These are phyloP conservation scores for Anastrepha obliqua DNA, from an alignment of 1,140 invertebrate species.

Conservation along the genomic window DNA sequence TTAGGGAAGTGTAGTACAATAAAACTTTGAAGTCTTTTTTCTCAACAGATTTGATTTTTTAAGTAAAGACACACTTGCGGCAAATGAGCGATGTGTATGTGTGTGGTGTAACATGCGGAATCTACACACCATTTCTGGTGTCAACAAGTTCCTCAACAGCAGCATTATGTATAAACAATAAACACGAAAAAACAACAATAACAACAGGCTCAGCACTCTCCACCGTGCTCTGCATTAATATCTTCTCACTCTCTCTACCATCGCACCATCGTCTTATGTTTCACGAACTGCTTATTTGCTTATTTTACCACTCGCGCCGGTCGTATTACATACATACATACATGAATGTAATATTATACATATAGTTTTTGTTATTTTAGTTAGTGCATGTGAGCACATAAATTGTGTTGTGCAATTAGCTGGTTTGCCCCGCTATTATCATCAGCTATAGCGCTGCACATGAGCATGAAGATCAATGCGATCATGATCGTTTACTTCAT, in stretches of 20 bases:
- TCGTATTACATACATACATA: neutral
- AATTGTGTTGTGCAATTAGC: constrained; percentile 27
- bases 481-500: neutral
- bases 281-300: neutral
- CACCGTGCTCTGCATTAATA: neutral
- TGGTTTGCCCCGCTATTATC: constrained; percentile 6
- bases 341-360: neutral
- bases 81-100: neutral
- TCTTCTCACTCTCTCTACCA: neutral
- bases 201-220: neutral
- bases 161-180: no score
- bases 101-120: neutral
- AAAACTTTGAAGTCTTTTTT: neutral
- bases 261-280: no score
- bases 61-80: no score
- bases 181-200: no score
- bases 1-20: neutral
- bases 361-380: neutral
- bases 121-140: neutral
- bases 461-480: constrained; percentile 36
- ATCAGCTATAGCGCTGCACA: neutral
- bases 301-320: neutral
- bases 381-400: neutral
- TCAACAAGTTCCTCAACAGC: no score
- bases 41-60: no score